Conservation (phyloP, 2,888 invertebrate genomes). For the Cataglyphis livida region DNA sequence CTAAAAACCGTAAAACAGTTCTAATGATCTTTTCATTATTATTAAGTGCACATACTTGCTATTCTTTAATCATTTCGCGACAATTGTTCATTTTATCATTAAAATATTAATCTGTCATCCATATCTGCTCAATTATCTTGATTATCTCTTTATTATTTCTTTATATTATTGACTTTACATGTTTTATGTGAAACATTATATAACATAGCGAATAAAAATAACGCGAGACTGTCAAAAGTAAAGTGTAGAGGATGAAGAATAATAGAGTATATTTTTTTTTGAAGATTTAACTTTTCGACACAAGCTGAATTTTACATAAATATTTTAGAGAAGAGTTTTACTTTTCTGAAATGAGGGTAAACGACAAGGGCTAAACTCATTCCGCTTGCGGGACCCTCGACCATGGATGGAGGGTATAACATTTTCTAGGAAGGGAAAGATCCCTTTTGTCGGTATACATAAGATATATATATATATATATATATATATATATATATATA, state of each 20-base stretch:
- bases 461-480: constrained; percentile 43
- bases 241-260: background rate
- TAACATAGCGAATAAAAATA: background rate
- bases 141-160: background rate
- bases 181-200: background rate
- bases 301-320: constrained; percentile 43
- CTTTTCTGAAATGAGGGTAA: constrained; percentile 36
- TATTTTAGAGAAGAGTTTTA: constrained; percentile 46
- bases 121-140: background rate
- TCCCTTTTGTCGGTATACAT: constrained; percentile 63
- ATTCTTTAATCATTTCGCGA: background rate
- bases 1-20: background rate
- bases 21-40: background rate
- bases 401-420: constrained; percentile 45
- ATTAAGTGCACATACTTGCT: background rate
- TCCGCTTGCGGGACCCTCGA: constrained; percentile 37
- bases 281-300: constrained; percentile 33
- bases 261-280: background rate
- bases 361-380: constrained; percentile 55
- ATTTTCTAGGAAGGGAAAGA: constrained; percentile 52
- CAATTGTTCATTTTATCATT: background rate
- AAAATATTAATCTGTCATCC: background rate
- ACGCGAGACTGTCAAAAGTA: background rate
- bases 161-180: background rate
- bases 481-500: background rate